Evolutionary conservation across 1,140 invertebrate species (phyloP).

Genomic region (Caenorhabditis tropicalis): DNA sequence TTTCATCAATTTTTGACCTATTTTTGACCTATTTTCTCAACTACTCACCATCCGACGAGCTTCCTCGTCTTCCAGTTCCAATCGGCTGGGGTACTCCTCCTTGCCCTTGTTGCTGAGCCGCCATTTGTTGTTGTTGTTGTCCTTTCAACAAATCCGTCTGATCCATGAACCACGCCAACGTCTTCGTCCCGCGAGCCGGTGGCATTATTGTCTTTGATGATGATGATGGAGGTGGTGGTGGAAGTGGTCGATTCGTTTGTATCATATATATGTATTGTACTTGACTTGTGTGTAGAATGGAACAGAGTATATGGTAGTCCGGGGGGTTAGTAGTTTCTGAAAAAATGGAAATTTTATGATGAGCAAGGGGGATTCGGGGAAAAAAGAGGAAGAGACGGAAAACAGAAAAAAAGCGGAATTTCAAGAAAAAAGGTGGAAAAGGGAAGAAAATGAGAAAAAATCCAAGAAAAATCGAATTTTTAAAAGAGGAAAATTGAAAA

Average conservation of each 20-base stretch:
- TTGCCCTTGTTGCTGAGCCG: neutral
- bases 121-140: neutral
- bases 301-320: neutral
- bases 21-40: neutral
- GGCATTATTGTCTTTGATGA: neutral
- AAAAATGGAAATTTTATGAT: neutral
- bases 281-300: neutral
- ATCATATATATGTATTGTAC: neutral
- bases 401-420: too few species aligned
- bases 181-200: neutral
- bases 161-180: conserved; percentile 1
- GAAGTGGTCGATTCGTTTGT: neutral
- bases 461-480: neutral
- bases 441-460: neutral
- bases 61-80: neutral
- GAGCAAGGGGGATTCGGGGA: too few species aligned
- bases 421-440: too few species aligned
- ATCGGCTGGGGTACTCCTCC: neutral
- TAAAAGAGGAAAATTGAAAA: neutral
- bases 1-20: neutral
- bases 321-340: neutral
- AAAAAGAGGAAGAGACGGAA: too few species aligned
- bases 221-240: neutral
- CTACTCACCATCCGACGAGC: conserved; percentile 9
- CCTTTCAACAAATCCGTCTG: neutral